phyloP scores from a whole-genome alignment of 2,888 invertebrate genomes.

The Artemia sinica region DNA sequence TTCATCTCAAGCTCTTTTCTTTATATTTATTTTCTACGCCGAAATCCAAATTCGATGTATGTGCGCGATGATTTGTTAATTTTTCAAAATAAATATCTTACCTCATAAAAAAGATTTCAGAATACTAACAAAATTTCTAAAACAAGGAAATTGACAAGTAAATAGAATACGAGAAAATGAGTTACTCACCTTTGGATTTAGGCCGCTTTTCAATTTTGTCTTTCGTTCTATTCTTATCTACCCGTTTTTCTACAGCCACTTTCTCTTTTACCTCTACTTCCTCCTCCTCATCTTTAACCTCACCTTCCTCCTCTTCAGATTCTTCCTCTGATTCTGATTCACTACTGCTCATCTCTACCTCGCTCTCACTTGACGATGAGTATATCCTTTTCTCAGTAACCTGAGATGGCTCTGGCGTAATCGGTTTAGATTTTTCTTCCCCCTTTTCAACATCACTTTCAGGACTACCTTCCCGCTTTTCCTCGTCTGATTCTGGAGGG shows the following conservation, averaged over 20 bases:
- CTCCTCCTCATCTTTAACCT: slow-evolving; percentile 25
- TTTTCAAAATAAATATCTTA: too few relatives aligned
- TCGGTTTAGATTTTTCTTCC: slow-evolving; percentile 22
- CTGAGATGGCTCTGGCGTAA: neutral
- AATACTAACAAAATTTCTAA: too few relatives aligned
- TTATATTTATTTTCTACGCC: too few relatives aligned
- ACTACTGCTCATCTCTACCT: slow-evolving; percentile 4
- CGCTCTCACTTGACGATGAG: slow-evolving; percentile 19
- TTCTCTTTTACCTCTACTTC: slow-evolving; percentile 26
- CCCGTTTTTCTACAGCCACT: slow-evolving; percentile 19
- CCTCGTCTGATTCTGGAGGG: slow-evolving; percentile 14
- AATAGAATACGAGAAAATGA: neutral
- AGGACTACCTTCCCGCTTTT: slow-evolving; percentile 23
- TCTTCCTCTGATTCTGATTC: slow-evolving; percentile 24
- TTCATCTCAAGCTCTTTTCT: too few relatives aligned
- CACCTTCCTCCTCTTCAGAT: slow-evolving; percentile 26
- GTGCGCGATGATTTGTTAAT: too few relatives aligned
- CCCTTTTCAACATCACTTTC: slow-evolving; percentile 25
- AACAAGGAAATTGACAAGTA: too few relatives aligned
- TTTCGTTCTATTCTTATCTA: neutral
- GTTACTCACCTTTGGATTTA: neutral
- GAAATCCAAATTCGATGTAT: too few relatives aligned
- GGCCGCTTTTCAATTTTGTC: too few relatives aligned
- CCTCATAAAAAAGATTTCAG: too few relatives aligned
- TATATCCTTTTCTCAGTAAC: slow-evolving; percentile 12